phyloP scores from a whole-genome alignment of 1,140 invertebrate species.

The Pogonognathellus flavescens region DNA sequence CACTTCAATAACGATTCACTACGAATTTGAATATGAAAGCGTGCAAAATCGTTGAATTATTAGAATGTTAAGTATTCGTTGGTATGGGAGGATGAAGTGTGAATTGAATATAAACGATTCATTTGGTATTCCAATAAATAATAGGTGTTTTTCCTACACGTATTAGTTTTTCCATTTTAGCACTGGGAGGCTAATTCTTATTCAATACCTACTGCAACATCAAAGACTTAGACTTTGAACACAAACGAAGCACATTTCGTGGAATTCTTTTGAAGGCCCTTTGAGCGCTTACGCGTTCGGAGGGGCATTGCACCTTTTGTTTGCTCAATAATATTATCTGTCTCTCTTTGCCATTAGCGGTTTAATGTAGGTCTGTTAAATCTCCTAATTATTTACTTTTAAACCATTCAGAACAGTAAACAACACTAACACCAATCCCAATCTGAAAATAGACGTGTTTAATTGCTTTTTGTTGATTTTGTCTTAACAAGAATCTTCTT shows the following conservation, averaged over 20 bases:
- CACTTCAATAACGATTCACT: neutral
- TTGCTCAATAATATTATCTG: neutral
- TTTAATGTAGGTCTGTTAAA: neutral
- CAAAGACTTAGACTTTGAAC: neutral
- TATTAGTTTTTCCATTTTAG: constrained; percentile 20
- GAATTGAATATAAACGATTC: constrained; percentile 20
- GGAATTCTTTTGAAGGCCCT: neutral
- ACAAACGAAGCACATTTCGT: no score
- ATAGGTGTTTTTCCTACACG: neutral
- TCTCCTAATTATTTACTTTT: neutral
- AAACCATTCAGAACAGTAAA: neutral
- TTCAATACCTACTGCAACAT: neutral
- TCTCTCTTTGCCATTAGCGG: neutral
- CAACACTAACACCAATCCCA: no score
- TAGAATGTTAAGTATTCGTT: no score
- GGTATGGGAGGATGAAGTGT: neutral
- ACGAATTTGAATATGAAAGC: constrained; percentile 9
- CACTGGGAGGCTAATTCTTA: neutral
- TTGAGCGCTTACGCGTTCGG: neutral
- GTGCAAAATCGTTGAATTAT: neutral
- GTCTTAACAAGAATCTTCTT: no score
- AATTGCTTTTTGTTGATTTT: no score
- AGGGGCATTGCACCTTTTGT: no score
- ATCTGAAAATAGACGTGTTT: no score
- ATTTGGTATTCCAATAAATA: neutral